These are phyloP conservation scores for Coryphaenoides rupestris DNA, from an alignment of 2,113 vertebrate genomes.

Conservation along the genomic window DNA sequence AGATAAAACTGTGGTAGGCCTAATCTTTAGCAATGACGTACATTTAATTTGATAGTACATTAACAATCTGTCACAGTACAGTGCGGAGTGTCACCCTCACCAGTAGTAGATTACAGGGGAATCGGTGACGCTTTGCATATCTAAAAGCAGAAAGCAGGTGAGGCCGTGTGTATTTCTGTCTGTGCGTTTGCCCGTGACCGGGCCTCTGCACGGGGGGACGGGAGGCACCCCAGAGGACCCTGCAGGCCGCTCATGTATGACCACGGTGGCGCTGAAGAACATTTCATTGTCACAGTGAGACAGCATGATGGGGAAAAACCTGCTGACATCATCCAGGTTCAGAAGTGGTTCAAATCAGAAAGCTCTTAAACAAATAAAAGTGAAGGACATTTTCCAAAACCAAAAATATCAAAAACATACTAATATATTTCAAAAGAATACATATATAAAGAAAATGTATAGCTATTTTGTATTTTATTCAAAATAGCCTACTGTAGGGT, in stretches of 20 bases:
- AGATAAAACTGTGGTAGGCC: too few species aligned
- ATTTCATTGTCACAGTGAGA: too few species aligned
- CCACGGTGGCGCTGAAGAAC: too few species aligned
- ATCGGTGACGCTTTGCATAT: constrained; percentile 36
- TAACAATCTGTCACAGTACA: too few species aligned
- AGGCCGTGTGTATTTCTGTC: constrained; percentile 37
- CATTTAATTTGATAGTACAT: too few species aligned
- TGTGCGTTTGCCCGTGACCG: not conserved
- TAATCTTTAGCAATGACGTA: too few species aligned
- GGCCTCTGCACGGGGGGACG: not conserved
- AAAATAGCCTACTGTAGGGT: not conserved
- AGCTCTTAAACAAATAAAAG: constrained; percentile 43
- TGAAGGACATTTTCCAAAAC: too few species aligned
- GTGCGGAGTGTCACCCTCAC: not conserved
- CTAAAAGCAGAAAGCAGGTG: constrained; percentile 34
- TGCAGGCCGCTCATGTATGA: constrained; percentile 45
- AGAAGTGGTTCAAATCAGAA: constrained; percentile 35
- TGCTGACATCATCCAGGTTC: constrained; percentile 39
- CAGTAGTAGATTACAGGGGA: not conserved
- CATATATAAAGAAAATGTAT: not conserved
- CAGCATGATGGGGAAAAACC: too few species aligned
- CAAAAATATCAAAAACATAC: not conserved
- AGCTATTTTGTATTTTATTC: not conserved
- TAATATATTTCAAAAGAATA: not conserved
- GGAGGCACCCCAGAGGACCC: not conserved